phyloP scores from a whole-genome alignment of 1,140 invertebrate species.

The Aphidius ervi region DNA sequence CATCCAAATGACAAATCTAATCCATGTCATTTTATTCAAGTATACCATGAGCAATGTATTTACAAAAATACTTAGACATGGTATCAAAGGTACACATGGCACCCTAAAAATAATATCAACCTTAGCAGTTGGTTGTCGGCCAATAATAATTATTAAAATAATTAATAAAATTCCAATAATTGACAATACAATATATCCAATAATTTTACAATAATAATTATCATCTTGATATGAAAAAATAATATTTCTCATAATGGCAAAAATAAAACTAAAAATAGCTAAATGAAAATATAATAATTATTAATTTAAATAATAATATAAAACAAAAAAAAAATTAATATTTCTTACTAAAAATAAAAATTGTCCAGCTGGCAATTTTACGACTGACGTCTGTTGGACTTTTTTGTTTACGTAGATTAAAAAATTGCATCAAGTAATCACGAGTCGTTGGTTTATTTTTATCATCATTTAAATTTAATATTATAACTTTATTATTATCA shows the following conservation, averaged over 20 bases:
- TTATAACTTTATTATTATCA: neutral
- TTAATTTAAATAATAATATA: conserved; percentile 7
- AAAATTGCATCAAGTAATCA: conserved; percentile 24
- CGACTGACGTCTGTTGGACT: conserved; percentile 57
- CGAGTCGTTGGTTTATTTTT: conserved; percentile 26
- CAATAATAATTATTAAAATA: neutral
- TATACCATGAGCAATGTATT: conserved; percentile 88
- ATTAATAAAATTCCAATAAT: conserved; percentile 1
- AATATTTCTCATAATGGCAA: conserved; percentile 37
- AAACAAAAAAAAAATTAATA: conserved; percentile 15
- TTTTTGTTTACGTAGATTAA: conserved; percentile 53
- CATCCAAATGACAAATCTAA: conserved; percentile 80
- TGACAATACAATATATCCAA: conserved; percentile 1
- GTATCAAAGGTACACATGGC: conserved; percentile 80
- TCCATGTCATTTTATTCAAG: conserved; percentile 78
- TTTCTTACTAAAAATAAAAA: conserved; percentile 57
- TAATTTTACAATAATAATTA: conserved; percentile 4
- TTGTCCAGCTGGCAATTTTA: conserved; percentile 57
- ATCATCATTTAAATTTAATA: conserved; percentile 2
- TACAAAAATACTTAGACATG: conserved; percentile 76
- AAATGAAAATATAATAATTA: conserved; percentile 32
- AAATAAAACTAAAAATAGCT: conserved; percentile 14
- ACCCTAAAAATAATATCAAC: no score
- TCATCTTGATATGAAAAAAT: conserved; percentile 32
- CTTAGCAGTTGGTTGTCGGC: conserved; percentile 3